These are phyloP conservation scores for Epirrhoe alternata DNA, from an alignment of 2,888 invertebrate genomes.

Conservation along the genomic window DNA sequence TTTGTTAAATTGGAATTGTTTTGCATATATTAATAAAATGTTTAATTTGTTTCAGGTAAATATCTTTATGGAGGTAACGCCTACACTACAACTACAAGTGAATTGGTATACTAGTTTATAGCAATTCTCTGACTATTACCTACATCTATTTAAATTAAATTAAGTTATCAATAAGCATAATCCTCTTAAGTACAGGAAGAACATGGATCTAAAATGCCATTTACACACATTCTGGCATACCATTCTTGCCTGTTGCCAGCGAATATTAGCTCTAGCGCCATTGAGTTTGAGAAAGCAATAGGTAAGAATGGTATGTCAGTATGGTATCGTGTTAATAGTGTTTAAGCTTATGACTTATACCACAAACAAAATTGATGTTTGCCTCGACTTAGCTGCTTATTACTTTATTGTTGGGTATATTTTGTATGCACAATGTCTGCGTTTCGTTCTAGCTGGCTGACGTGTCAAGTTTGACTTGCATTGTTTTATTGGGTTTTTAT, in stretches of 20 bases:
- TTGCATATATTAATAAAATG: not conserved
- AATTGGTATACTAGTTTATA: too few relatives aligned
- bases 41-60: constrained; percentile 16
- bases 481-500: constrained; percentile 27
- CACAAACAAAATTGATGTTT: constrained; percentile 60
- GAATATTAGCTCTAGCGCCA: too few relatives aligned
- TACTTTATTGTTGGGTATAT: constrained; percentile 67
- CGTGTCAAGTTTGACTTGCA: constrained; percentile 44
- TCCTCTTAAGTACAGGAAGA: too few relatives aligned
- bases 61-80: not conserved
- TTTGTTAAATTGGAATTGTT: not conserved
- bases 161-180: too few relatives aligned
- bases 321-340: too few relatives aligned
- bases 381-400: constrained; percentile 66
- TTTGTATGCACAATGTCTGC: constrained; percentile 62
- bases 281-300: too few relatives aligned
- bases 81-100: not conserved
- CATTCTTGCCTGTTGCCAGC: too few relatives aligned
- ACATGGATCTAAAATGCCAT: too few relatives aligned
- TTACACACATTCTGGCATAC: too few relatives aligned
- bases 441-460: constrained; percentile 47
- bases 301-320: too few relatives aligned
- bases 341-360: constrained; percentile 39
- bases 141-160: too few relatives aligned
- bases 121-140: too few relatives aligned